Evolutionary conservation across 1,140 invertebrate species (phyloP).

Genomic region (Penaeus japonicus): DNA sequence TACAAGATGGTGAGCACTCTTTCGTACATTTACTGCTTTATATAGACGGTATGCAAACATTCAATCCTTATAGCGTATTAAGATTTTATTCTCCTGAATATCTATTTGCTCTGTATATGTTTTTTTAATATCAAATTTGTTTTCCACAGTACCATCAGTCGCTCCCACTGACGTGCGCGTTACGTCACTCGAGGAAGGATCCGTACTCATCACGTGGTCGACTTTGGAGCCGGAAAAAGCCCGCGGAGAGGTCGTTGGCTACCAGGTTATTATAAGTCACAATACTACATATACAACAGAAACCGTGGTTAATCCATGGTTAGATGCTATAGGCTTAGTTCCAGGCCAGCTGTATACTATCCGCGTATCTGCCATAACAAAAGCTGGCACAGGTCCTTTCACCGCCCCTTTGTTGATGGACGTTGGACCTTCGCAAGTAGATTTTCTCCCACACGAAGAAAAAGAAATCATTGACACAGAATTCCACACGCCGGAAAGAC

Average conservation of each 20-base stretch:
- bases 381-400: constrained; percentile 48
- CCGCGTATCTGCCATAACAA: constrained; percentile 48
- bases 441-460: neutral
- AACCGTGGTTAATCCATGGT: constrained; percentile 44
- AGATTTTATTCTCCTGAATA: no score
- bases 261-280: constrained; percentile 44
- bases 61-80: no score
- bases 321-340: constrained; percentile 39
- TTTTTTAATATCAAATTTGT: neutral
- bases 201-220: constrained; percentile 49
- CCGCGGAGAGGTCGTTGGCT: constrained; percentile 45
- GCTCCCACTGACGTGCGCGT: constrained; percentile 46
- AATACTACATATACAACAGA: constrained; percentile 40
- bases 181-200: constrained; percentile 37
- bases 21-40: neutral
- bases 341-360: constrained; percentile 45
- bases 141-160: constrained; percentile 38
- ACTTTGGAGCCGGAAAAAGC: constrained; percentile 28
- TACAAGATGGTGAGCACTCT: constrained; percentile 75
- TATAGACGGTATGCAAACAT: neutral
- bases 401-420: constrained; percentile 44
- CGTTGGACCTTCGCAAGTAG: neutral
- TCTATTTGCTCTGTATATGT: no score
- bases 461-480: constrained; percentile 6
- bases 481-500: constrained; percentile 42